Percentiles rank a stretch among this genome's conserved stretches.
These are phyloP conservation scores for Pseudococcus viburni DNA, from an alignment of 2,888 invertebrate species.

Conservation along the genomic window DNA sequence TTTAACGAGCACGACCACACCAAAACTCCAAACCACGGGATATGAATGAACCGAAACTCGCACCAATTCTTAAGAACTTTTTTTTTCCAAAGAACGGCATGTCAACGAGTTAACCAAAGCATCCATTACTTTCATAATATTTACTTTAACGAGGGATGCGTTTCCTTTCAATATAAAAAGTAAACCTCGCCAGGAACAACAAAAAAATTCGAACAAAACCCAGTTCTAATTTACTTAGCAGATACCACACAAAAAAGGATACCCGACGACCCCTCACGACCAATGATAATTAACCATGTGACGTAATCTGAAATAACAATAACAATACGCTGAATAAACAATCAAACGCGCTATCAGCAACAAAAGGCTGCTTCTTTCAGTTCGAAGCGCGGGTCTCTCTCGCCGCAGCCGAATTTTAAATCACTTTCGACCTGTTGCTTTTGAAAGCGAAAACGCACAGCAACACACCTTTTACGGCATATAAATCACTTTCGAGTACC, in stretches of 20 bases:
- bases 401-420: background rate
- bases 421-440: constrained; percentile 45
- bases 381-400: background rate
- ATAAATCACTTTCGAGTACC: constrained; percentile 39
- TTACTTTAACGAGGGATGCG: background rate
- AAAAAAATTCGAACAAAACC: background rate
- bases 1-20: background rate
- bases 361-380: constrained; percentile 15
- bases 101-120: background rate
- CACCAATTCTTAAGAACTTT: background rate
- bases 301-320: constrained; percentile 6
- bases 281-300: constrained; percentile 2
- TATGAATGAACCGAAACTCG: background rate
- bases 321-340: background rate
- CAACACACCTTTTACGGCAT: background rate
- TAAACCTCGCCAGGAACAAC: background rate
- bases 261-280: background rate
- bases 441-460: constrained; percentile 9
- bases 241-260: background rate
- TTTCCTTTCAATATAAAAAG: constrained; percentile 1
- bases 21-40: background rate
- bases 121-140: constrained; percentile 1
- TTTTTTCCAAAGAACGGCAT: background rate
- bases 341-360: constrained; percentile 1
- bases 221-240: background rate